Percentiles rank a stretch among this genome's conserved stretches.
Conservation (phyloP, 1,140 invertebrate genomes). For the Nebria ingens region DNA sequence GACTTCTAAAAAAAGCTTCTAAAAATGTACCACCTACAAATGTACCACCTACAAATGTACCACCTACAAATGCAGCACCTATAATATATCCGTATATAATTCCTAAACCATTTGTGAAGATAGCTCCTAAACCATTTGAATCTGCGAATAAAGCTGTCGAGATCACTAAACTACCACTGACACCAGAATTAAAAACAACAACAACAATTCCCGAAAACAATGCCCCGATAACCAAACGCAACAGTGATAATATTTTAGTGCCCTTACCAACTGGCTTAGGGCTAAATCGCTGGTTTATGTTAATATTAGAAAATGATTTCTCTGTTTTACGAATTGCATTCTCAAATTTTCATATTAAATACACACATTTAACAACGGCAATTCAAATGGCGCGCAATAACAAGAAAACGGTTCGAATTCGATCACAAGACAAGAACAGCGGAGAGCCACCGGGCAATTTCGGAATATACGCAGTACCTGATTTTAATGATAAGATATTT, state of each 20-base stretch:
- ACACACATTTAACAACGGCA: conserved; percentile 21
- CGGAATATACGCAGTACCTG: conserved; percentile 24
- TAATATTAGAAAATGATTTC: conserved; percentile 26
- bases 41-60: no score
- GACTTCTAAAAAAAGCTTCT: no score
- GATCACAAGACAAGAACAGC: conserved; percentile 15
- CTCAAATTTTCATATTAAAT: conserved; percentile 23
- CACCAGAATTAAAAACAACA: conserved; percentile 5
- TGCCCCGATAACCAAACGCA: no score
- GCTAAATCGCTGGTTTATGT: conserved; percentile 21
- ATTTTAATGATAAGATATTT: conserved; percentile 22
- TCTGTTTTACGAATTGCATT: conserved; percentile 20
- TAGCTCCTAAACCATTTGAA: neutral
- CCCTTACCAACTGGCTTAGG: conserved; percentile 18
- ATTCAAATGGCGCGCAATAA: conserved; percentile 19
- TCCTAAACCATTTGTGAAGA: no score
- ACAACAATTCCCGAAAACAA: neutral
- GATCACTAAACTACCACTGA: neutral
- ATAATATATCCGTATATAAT: no score
- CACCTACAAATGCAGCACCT: no score
- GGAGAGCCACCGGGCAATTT: conserved; percentile 17
- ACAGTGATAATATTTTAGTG: conserved; percentile 14
- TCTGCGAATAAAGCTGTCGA: neutral
- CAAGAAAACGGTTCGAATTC: conserved; percentile 18
- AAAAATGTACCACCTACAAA: no score